Evolutionary conservation across 2,888 invertebrate species (phyloP).

Genomic region (Diloba caeruleocephala): DNA sequence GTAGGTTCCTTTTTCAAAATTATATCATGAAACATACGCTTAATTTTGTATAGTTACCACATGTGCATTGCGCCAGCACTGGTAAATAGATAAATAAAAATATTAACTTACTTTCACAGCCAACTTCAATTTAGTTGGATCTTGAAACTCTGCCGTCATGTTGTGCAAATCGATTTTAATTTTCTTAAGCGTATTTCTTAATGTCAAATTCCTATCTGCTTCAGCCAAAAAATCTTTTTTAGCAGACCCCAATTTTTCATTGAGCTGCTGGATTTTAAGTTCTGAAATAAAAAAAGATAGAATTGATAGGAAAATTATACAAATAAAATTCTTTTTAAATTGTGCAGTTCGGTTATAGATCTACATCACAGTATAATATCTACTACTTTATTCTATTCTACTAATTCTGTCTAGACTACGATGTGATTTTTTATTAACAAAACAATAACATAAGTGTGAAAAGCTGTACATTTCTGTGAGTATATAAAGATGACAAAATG

Average conservation of each 20-base stretch:
- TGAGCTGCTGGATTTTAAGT: slow-evolving; percentile 92
- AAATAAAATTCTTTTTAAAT: slow-evolving; percentile 1
- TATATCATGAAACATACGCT: neutral
- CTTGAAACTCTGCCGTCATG: slow-evolving; percentile 93
- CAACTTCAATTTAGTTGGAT: slow-evolving; percentile 90
- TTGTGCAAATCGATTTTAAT: slow-evolving; percentile 95
- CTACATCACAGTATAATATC: slow-evolving; percentile 4
- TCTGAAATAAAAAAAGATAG: slow-evolving; percentile 77
- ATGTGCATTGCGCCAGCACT: slow-evolving; percentile 1
- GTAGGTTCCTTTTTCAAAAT: too few relatives aligned
- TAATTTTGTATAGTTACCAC: neutral
- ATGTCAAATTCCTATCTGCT: slow-evolving; percentile 88
- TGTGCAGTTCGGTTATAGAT: neutral
- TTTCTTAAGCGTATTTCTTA: slow-evolving; percentile 91
- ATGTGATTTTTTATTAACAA: slow-evolving; percentile 4
- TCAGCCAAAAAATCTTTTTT: slow-evolving; percentile 92
- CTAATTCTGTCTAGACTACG: neutral
- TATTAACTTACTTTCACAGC: slow-evolving; percentile 86
- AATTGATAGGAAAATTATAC: too few relatives aligned
- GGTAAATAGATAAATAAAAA: neutral
- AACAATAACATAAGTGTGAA: slow-evolving; percentile 38
- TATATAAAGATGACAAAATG: slow-evolving; percentile 34
- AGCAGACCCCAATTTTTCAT: slow-evolving; percentile 93
- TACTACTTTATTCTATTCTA: too few relatives aligned
- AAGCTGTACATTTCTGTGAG: slow-evolving; percentile 49